Conservation (phyloP, 2,888 invertebrate genomes). For the Leptopilina myrica region DNA sequence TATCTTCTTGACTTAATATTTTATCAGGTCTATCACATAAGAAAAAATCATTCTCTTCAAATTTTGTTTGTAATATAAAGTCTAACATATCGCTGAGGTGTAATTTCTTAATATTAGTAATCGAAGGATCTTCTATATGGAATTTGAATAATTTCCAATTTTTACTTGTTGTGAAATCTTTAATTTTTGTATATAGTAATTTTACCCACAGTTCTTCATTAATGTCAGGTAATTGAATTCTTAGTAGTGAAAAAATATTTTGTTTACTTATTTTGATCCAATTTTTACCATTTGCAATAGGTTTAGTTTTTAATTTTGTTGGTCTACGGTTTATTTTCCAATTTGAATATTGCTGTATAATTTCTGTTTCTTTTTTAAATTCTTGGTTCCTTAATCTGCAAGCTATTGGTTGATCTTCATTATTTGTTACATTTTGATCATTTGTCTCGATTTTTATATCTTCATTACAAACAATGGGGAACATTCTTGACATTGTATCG, state of each 20-base stretch:
- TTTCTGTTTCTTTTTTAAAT: no score
- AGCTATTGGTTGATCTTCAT: no score
- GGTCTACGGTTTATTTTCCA: not conserved
- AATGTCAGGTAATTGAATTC: not conserved
- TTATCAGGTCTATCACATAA: not conserved
- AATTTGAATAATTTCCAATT: not conserved
- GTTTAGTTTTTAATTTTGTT: not conserved
- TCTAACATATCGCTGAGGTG: not conserved
- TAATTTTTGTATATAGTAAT: not conserved
- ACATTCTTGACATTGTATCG: no score
- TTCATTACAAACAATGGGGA: no score
- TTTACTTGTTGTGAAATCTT: not conserved
- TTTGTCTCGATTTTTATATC: no score
- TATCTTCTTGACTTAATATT: not conserved
- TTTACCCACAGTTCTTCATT: not conserved
- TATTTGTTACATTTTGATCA: no score
- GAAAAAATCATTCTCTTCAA: not conserved
- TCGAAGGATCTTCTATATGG: not conserved
- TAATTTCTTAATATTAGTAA: not conserved
- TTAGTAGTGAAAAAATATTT: not conserved
- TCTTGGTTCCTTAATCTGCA: no score
- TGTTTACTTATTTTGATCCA: not conserved
- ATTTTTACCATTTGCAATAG: not conserved
- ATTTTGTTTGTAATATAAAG: not conserved
- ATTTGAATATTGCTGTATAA: conserved; percentile 60